Evolutionary conservation across 1,140 invertebrate species (phyloP).

Genomic region (Parapsyche elsis): DNA sequence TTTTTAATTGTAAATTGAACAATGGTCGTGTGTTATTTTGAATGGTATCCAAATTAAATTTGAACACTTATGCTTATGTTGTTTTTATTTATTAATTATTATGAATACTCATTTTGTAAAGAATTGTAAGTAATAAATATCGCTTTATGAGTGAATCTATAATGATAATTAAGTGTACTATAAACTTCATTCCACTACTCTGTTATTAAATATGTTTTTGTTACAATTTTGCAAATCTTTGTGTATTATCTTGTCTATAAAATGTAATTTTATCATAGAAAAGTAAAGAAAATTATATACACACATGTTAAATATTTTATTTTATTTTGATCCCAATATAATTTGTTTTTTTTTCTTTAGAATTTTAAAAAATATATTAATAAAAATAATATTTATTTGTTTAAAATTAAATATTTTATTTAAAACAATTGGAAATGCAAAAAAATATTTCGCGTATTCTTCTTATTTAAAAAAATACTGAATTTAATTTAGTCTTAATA

Average conservation of each 20-base stretch:
- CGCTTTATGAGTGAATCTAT: not conserved
- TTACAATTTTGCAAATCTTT: constrained; percentile 39
- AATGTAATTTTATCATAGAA: constrained; percentile 52
- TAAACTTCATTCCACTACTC: constrained; percentile 51
- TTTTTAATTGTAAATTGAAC: no score
- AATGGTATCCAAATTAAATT: no score
- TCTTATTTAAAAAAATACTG: not conserved
- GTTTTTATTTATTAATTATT: not conserved
- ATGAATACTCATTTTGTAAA: constrained; percentile 20
- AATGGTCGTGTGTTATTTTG: no score
- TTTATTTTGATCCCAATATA: not conserved
- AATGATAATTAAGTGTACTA: constrained; percentile 20
- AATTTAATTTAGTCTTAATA: not conserved
- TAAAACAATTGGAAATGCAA: no score
- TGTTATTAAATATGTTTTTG: constrained; percentile 46
- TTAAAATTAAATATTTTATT: no score
- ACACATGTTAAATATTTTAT: constrained; percentile 42
- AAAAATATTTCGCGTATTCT: no score
- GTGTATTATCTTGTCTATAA: constrained; percentile 53
- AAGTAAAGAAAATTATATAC: constrained; percentile 50
- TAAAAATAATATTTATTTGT: no score
- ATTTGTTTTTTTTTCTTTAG: not conserved
- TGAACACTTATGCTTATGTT: not conserved
- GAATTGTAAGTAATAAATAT: constrained; percentile 13
- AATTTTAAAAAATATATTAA: no score